Evolutionary conservation across 2,888 invertebrate species (phyloP).

Genomic region (Itoplectis maculator): DNA sequence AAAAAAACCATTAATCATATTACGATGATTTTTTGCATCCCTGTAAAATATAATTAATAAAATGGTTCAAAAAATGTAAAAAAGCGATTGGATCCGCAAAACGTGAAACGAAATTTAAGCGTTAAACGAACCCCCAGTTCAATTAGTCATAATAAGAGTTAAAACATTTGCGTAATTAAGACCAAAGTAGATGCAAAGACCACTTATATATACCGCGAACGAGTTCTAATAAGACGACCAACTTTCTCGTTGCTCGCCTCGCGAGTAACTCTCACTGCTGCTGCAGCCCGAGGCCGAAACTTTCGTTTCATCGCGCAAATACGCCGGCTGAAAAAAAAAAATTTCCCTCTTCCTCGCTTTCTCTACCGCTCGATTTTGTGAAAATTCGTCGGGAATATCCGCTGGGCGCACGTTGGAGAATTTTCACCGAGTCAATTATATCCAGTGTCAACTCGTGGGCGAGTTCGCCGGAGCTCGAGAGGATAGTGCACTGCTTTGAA

Average conservation of each 20-base stretch:
- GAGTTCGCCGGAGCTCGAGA: constrained; percentile 38
- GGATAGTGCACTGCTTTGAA: constrained; percentile 48
- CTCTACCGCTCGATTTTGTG: constrained; percentile 18
- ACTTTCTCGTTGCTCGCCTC: constrained; percentile 37
- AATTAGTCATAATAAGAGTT: constrained; percentile 21
- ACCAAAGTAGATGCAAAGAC: constrained; percentile 18
- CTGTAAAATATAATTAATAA: too few species aligned
- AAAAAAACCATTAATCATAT: background rate
- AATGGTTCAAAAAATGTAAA: background rate
- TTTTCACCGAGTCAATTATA: constrained; percentile 62
- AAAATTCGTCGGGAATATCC: constrained; percentile 43
- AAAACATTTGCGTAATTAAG: constrained; percentile 47
- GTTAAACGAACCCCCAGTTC: background rate
- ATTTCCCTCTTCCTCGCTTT: background rate
- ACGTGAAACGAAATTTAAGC: background rate
- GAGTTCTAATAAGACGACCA: constrained; percentile 39
- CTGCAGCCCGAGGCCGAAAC: constrained; percentile 20
- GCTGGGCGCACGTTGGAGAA: constrained; percentile 16
- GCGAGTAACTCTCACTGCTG: background rate
- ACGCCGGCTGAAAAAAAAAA: background rate
- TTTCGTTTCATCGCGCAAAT: constrained; percentile 38
- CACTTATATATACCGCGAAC: constrained; percentile 1
- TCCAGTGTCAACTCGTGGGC: constrained; percentile 60
- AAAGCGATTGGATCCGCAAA: background rate
- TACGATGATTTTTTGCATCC: too few species aligned